Conservation (phyloP, 2,113 vertebrate species). For the Elachura formosa region DNA sequence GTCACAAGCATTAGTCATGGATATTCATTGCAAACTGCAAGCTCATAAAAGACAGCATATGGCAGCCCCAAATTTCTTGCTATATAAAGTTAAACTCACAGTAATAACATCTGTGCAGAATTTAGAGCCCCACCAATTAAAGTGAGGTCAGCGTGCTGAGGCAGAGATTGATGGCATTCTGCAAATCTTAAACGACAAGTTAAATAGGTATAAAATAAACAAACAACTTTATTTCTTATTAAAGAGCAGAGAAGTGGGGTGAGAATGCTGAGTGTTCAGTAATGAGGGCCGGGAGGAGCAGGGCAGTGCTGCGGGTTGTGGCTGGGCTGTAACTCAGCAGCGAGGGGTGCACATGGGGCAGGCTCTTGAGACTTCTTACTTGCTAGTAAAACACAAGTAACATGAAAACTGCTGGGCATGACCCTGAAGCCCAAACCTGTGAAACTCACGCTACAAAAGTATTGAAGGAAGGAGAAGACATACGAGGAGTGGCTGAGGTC, state of each 20-base stretch:
- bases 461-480: neutral
- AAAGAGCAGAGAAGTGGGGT: neutral
- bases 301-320: neutral
- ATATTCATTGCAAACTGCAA: conserved; percentile 37
- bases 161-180: conserved; percentile 20
- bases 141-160: neutral
- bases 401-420: neutral
- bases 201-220: conserved; percentile 38
- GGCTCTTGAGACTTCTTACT: neutral
- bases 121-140: conserved; percentile 44
- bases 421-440: neutral
- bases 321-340: neutral
- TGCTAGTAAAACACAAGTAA: neutral
- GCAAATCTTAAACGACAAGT: conserved; percentile 5
- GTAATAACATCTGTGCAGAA: conserved; percentile 49
- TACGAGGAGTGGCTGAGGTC: accelerated
- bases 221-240: conserved; percentile 30
- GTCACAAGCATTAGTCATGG: conserved; percentile 40
- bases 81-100: conserved; percentile 42
- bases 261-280: neutral
- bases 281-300: neutral
- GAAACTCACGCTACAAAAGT: accelerated
- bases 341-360: accelerated
- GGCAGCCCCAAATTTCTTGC: conserved; percentile 34
- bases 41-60: conserved; percentile 42